Evolutionary conservation across 2,888 invertebrate species (phyloP).

Genomic region (Arctia plantaginis): DNA sequence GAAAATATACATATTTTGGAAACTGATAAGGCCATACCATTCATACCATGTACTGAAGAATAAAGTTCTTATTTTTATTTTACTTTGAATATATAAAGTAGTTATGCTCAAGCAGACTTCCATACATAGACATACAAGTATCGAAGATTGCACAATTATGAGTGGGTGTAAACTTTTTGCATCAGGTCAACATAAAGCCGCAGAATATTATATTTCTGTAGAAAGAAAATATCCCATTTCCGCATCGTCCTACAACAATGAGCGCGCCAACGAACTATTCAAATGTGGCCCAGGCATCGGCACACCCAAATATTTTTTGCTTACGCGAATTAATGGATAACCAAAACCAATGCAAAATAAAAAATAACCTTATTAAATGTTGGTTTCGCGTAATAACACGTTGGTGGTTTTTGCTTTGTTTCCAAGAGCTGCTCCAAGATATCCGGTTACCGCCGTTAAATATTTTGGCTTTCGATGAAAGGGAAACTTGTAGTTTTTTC

Average conservation of each 20-base stretch:
- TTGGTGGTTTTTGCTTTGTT: conserved; percentile 85
- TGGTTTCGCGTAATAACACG: conserved; percentile 86
- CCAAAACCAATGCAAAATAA: conserved; percentile 83
- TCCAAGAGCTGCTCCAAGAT: conserved; percentile 80
- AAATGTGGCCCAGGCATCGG: conserved; percentile 78
- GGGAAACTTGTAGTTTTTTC: conserved; percentile 85
- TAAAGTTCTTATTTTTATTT: background rate
- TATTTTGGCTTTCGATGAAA: conserved; percentile 85
- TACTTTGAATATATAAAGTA: background rate
- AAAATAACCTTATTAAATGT: conserved; percentile 86
- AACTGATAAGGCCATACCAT: background rate
- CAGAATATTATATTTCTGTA: conserved; percentile 84
- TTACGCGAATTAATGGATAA: conserved; percentile 84
- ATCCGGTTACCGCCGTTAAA: conserved; percentile 86
- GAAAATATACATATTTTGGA: background rate
- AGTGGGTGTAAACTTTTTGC: conserved; percentile 74
- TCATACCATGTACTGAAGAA: background rate
- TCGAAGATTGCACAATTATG: conserved; percentile 67
- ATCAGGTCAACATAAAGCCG: conserved; percentile 79
- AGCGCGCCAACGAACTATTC: conserved; percentile 82
- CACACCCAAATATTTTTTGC: conserved; percentile 80
- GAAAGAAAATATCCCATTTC: conserved; percentile 87
- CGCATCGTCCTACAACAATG: conserved; percentile 86
- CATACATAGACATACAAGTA: conserved; percentile 37
- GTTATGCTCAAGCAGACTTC: conserved; percentile 1